Conservation (phyloP, 2,113 vertebrate species). For the Onychorhynchus coronatus region DNA sequence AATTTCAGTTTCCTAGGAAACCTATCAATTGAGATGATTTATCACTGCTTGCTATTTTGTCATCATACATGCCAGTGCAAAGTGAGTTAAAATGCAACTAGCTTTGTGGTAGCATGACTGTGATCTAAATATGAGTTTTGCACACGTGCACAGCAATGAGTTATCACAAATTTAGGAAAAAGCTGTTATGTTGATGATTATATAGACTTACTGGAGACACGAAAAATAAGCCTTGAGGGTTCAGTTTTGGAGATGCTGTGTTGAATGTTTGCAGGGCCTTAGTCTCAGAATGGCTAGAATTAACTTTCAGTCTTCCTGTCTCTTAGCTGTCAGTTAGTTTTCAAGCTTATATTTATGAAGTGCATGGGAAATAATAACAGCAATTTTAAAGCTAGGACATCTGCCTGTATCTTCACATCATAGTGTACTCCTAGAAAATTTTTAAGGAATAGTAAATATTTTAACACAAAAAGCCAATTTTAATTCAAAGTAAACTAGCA, state of each 20-base stretch:
- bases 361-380: not conserved
- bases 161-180: not conserved
- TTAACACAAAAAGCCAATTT: not conserved
- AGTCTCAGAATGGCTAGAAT: not conserved
- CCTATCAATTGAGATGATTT: not conserved
- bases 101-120: not conserved
- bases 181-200: not conserved
- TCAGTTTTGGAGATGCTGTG: not conserved
- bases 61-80: not conserved
- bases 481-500: not conserved
- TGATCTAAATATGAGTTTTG: not conserved
- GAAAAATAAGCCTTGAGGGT: not conserved
- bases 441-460: not conserved
- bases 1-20: not conserved
- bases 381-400: not conserved
- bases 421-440: not conserved
- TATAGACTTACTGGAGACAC: not conserved
- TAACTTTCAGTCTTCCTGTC: not conserved
- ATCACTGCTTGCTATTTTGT: not conserved
- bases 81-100: not conserved
- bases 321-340: not conserved
- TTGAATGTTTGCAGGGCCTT: not conserved
- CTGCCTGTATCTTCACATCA: not conserved
- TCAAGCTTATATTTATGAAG: not conserved
- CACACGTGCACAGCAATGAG: not conserved